These are phyloP conservation scores for Gymnoscelis rufifasciata DNA, from an alignment of 2,888 invertebrate species.

Conservation along the genomic window DNA sequence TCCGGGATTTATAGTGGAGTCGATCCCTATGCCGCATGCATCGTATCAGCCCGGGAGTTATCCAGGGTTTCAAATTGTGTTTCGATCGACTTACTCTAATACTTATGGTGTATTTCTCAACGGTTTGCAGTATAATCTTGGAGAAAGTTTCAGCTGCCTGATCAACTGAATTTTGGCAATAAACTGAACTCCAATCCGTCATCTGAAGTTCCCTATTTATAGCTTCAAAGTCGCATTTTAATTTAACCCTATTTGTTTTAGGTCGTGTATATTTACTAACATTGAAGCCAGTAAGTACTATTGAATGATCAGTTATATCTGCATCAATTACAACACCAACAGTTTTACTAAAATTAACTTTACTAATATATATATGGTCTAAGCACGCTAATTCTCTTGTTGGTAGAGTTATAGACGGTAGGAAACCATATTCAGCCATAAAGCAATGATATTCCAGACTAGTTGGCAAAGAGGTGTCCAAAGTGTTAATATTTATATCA, in stretches of 20 bases:
- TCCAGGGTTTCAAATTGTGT: constrained; percentile 8
- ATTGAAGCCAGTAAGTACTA: background rate
- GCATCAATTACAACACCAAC: background rate
- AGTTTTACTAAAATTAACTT: background rate
- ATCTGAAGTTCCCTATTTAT: background rate
- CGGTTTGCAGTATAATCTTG: background rate
- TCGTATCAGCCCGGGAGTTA: constrained; percentile 12
- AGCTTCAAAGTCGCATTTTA: background rate
- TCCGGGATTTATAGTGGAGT: constrained; percentile 6
- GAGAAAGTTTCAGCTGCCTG: background rate
- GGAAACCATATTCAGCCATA: background rate
- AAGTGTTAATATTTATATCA: background rate
- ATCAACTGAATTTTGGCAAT: background rate
- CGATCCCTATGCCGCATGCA: constrained; percentile 18
- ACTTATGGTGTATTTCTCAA: background rate
- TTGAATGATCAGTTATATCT: background rate
- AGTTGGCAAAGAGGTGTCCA: background rate
- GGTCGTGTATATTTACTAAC: background rate
- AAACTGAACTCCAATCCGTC: background rate
- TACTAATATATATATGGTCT: background rate
- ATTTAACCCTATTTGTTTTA: background rate
- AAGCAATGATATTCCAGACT: background rate
- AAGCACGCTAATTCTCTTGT: background rate
- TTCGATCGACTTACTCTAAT: background rate
- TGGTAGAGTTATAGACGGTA: background rate